Conservation (phyloP, 2,113 vertebrate species). For the Monopterus albus region DNA sequence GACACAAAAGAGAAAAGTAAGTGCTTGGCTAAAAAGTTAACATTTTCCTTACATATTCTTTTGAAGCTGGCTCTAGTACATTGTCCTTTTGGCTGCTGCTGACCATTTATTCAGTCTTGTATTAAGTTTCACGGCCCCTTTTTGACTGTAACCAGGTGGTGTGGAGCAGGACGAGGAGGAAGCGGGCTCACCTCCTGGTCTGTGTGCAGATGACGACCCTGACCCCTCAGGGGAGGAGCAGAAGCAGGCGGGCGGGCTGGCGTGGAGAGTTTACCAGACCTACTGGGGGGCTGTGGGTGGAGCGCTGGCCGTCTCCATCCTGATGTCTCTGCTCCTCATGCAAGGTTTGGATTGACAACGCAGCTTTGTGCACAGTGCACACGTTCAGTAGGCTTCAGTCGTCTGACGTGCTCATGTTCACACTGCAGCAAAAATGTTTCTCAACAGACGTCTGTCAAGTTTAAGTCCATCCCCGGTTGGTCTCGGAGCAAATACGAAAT, state of each 20-base stretch:
- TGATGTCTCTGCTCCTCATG: slow-evolving; percentile 91
- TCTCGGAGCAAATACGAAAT: too few relatives aligned
- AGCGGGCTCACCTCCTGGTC: slow-evolving; percentile 48
- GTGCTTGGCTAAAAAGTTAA: neutral
- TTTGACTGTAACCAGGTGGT: slow-evolving; percentile 32
- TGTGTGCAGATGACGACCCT: slow-evolving; percentile 4
- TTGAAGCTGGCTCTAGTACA: too few relatives aligned
- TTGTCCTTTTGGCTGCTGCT: too few relatives aligned
- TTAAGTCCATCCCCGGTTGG: too few relatives aligned
- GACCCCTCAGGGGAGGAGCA: slow-evolving; percentile 83
- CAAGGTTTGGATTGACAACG: slow-evolving; percentile 84
- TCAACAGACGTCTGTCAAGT: too few relatives aligned
- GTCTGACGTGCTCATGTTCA: too few relatives aligned
- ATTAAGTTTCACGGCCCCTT: too few relatives aligned
- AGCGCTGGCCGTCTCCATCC: slow-evolving; percentile 81
- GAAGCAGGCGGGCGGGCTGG: slow-evolving; percentile 90
- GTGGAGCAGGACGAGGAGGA: slow-evolving; percentile 54
- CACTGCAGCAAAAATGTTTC: too few relatives aligned
- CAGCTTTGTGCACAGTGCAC: too few relatives aligned
- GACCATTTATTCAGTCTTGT: too few relatives aligned
- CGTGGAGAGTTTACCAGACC: slow-evolving; percentile 88
- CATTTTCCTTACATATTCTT: too few relatives aligned
- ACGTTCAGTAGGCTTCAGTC: too few relatives aligned
- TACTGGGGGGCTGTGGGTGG: slow-evolving; percentile 90
- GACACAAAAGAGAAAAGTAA: slow-evolving; percentile 78